Evolutionary conservation across 2,888 invertebrate genomes (phyloP).

Genomic region (Tenthredo notha): DNA sequence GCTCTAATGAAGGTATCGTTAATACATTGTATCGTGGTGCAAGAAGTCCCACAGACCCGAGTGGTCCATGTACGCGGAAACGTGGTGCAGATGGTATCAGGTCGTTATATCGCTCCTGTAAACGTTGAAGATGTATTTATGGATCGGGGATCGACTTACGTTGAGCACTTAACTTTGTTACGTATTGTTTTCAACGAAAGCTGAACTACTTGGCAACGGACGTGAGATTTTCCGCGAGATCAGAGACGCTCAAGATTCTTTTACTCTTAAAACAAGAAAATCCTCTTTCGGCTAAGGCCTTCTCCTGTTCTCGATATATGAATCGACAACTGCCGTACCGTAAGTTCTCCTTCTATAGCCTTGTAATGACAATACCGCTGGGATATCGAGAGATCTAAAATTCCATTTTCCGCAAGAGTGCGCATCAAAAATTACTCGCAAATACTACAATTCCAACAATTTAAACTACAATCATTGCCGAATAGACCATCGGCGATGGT

Average conservation of each 20-base stretch:
- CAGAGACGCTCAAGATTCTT: conserved; percentile 19
- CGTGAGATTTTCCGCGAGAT: conserved; percentile 33
- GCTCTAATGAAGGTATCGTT: conserved; percentile 51
- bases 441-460: conserved; percentile 1
- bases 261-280: conserved; percentile 14
- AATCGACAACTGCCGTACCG: conserved; percentile 9
- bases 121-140: conserved; percentile 46
- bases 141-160: conserved; percentile 43
- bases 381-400: conserved; percentile 2
- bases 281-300: conserved; percentile 19
- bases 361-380: conserved; percentile 3
- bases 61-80: conserved; percentile 43
- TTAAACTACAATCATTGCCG: neutral
- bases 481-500: neutral
- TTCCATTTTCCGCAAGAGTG: conserved; percentile 15
- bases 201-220: neutral
- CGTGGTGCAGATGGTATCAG: conserved; percentile 37
- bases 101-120: conserved; percentile 35
- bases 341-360: neutral
- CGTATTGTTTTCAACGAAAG: conserved; percentile 39
- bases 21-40: conserved; percentile 29
- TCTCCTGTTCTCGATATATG: conserved; percentile 20
- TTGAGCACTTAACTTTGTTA: conserved; percentile 44
- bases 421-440: neutral
- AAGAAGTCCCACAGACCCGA: conserved; percentile 28